phyloP scores from a whole-genome alignment of 1,140 invertebrate species.

The Cyphomyrmex costatus region DNA sequence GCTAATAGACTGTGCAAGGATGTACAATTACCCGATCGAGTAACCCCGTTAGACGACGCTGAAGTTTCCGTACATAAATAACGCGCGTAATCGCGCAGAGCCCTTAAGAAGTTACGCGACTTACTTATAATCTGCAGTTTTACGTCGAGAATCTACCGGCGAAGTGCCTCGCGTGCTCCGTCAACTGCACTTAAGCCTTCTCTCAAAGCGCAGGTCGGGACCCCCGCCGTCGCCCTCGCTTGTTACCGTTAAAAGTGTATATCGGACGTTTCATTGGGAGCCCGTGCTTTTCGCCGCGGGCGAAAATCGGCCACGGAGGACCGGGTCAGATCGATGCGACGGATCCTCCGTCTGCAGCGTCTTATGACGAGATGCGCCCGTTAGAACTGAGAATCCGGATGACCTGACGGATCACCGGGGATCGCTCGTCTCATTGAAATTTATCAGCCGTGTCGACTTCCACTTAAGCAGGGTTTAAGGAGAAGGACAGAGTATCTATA shows the following conservation, averaged over 20 bases:
- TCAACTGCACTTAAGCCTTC: constrained; percentile 52
- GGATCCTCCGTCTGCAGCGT: constrained; percentile 10
- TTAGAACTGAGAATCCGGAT: constrained; percentile 12
- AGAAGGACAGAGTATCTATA: constrained; percentile 26
- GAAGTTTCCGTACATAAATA: constrained; percentile 48
- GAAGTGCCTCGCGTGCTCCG: constrained; percentile 43
- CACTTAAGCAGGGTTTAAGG: constrained; percentile 55
- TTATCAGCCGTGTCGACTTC: constrained; percentile 62
- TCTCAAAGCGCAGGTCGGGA: constrained; percentile 33
- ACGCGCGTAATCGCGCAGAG: constrained; percentile 44
- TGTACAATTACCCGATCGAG: constrained; percentile 70
- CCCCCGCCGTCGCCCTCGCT: neutral
- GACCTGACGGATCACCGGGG: constrained; percentile 49
- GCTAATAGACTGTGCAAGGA: constrained; percentile 70
- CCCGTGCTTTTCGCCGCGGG: neutral
- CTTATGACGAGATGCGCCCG: constrained; percentile 27
- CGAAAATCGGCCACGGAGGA: constrained; percentile 22
- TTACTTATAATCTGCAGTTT: constrained; percentile 61
- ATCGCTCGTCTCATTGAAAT: constrained; percentile 68
- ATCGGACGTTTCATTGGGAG: constrained; percentile 36
- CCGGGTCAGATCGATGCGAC: constrained; percentile 33
- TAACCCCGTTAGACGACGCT: constrained; percentile 69
- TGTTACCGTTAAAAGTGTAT: constrained; percentile 56
- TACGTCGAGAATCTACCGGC: constrained; percentile 17
- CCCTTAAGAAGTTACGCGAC: constrained; percentile 54